phyloP scores from a whole-genome alignment of 1,140 invertebrate species.

The Aleiodes sp. region DNA sequence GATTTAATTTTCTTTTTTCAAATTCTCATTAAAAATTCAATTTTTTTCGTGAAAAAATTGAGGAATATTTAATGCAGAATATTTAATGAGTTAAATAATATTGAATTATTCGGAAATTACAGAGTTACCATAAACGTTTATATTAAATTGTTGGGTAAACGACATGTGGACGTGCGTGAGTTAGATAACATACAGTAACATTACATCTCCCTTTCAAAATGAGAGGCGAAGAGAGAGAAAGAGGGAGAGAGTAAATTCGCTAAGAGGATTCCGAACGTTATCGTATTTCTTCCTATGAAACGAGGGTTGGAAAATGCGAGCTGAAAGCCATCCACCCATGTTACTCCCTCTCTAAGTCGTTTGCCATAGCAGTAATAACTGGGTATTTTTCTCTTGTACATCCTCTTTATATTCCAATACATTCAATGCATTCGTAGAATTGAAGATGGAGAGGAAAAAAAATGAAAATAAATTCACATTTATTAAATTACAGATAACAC shows the following conservation, averaged over 20 bases:
- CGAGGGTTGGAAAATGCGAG: background rate
- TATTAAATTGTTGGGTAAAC: conserved; percentile 5
- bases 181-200: conserved; percentile 31
- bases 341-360: background rate
- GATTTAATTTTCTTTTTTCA: no score
- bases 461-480: no score
- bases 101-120: background rate
- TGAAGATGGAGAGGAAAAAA: no score
- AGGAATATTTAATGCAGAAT: no score
- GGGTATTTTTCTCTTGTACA: conserved; percentile 4
- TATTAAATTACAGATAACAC: background rate
- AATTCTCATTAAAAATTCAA: no score
- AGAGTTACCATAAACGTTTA: background rate
- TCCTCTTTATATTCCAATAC: conserved; percentile 21
- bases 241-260: background rate
- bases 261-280: conserved; percentile 42
- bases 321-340: background rate
- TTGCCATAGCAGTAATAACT: background rate
- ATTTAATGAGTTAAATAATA: no score
- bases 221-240: no score
- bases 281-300: conserved; percentile 37
- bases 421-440: background rate
- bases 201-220: background rate
- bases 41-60: no score
- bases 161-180: conserved; percentile 31